These are phyloP conservation scores for Carlito syrichta DNA, from an alignment of 2,113 vertebrate genomes.

Conservation along the genomic window DNA sequence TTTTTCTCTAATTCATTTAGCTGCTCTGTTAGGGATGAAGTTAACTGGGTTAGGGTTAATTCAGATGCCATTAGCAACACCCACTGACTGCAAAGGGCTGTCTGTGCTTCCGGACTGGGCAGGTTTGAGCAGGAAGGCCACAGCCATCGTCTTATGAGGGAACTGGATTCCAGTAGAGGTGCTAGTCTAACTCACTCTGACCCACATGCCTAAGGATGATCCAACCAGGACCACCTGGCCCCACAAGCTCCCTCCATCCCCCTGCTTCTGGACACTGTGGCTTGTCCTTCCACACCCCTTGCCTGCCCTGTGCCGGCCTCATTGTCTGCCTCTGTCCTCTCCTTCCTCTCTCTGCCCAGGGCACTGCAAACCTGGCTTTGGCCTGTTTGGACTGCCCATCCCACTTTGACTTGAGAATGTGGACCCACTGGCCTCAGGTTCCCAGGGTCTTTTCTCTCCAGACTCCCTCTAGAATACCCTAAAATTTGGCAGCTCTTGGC, in stretches of 20 bases:
- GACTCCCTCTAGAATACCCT: neutral
- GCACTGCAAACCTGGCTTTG: rapidly evolving
- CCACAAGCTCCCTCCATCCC: rapidly evolving
- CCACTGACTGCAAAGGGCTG: neutral
- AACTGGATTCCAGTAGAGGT: neutral
- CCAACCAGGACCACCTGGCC: neutral
- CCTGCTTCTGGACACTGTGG: neutral
- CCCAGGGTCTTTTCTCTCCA: neutral
- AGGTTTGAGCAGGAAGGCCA: neutral
- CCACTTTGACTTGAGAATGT: neutral
- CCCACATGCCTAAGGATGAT: neutral
- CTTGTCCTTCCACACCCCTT: neutral
- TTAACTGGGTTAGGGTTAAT: too few species aligned
- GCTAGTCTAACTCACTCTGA: neutral
- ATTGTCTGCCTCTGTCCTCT: rapidly evolving
- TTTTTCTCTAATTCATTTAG: neutral
- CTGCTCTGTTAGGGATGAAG: neutral
- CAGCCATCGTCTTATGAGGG: neutral
- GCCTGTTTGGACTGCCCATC: neutral
- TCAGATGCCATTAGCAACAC: neutral
- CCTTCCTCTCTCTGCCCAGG: rapidly evolving
- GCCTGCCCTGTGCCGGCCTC: neutral
- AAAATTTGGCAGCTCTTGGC: neutral
- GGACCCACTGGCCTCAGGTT: neutral
- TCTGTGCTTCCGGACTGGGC: neutral